Evolutionary conservation across 1,140 invertebrate genomes (phyloP), one percentile per base, ranked within the genome.

Genomic region (Adelges cooleyi): DNA sequence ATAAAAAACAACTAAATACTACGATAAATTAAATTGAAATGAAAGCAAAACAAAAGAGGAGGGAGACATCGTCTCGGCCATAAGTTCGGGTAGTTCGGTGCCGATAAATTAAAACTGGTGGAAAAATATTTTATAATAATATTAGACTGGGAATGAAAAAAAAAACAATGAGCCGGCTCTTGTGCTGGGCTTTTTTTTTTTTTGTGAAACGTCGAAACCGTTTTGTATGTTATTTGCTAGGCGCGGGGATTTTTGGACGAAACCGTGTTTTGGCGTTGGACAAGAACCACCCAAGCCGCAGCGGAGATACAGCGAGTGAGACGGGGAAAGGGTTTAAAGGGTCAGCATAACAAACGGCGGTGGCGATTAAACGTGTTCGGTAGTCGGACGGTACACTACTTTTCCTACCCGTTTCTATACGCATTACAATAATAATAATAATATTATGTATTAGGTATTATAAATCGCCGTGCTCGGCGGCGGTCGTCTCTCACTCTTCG

Each of bases 191-290:
- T 29, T 62, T 62, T 46, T 62, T 62, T 33, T 29, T 62, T 62
- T 46, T 62, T 62, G 56, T 48, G 42, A 48, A 62, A 46, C 27
- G 56, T 62, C 56, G 56, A 62, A 62, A 62, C 27, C 42, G 56
- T 29, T 62, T 59, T 44, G 54, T 56, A 33, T 18, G 20, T 6
- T 42, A 5, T 33, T n/a, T n/a, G 53, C 4, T 2, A n/a, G 18
- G 9, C 4, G 33, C 29, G 17, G 38, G n/a, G 23, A 38, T 27
- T 59, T 59, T 46, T 20, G 54, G 22, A 44, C 54, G 40, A 18
- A 10, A 18, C 15, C 56, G 42, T 62, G 54, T 59, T 59, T 40
- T 11, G 20, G 36, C 52, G 33, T 20, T 0, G 22, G n/a, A 27
- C 53, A 44, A 44, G 53, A 59, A 59, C 38, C 20, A 18, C 3